phyloP scores from a whole-genome alignment of 2,113 vertebrate genomes.

The Cromileptes altivelis region DNA sequence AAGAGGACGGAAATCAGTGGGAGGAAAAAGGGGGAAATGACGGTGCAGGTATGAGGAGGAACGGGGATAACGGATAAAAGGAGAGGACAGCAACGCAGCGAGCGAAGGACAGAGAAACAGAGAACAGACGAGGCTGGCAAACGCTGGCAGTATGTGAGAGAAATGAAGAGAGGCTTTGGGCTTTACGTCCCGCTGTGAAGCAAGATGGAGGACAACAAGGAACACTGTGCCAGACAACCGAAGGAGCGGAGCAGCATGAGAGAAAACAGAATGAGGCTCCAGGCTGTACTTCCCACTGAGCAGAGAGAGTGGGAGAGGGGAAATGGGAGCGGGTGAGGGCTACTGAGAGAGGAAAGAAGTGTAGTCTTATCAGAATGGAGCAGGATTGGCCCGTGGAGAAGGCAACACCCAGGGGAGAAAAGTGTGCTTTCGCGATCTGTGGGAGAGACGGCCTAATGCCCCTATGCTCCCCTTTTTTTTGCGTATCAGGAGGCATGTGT shows the following conservation, averaged over 20 bases:
- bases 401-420: conserved; percentile 47
- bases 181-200: conserved; percentile 62
- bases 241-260: conserved; percentile 51
- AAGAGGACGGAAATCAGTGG: conserved; percentile 35
- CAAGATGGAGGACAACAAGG: conserved; percentile 74
- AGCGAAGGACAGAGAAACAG: conserved; percentile 1
- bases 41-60: conserved; percentile 25
- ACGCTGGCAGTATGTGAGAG: conserved; percentile 25
- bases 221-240: conserved; percentile 56
- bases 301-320: conserved; percentile 28
- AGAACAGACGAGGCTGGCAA: conserved; percentile 33
- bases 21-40: conserved; percentile 21
- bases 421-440: conserved; percentile 31
- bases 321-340: background rate
- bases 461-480: conserved; percentile 6
- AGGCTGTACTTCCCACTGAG: conserved; percentile 61
- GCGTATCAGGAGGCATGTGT: background rate
- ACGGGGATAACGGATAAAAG: conserved; percentile 19
- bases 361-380: conserved; percentile 72
- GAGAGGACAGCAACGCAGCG: conserved; percentile 13
- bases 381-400: conserved; percentile 56
- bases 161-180: conserved; percentile 53
- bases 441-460: conserved; percentile 35
- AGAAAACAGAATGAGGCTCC: conserved; percentile 64
- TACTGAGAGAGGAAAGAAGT: conserved; percentile 24